Evolutionary conservation across 1,140 invertebrate species (phyloP).

Genomic region (Oppia nitens): DNA sequence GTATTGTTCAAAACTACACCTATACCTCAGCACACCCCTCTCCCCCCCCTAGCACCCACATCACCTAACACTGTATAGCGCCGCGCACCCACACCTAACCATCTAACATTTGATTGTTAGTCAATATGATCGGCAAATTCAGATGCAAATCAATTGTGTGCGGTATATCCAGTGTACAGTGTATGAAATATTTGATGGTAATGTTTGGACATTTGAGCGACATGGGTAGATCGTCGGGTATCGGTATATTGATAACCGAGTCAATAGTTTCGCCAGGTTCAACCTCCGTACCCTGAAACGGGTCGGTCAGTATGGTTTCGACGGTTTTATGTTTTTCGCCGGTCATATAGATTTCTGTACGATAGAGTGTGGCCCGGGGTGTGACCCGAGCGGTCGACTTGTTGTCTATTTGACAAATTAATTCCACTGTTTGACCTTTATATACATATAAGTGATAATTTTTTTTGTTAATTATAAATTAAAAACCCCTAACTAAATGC

Average conservation of each 20-base stretch:
- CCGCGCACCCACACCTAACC: too few species aligned
- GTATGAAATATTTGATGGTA: constrained; percentile 10
- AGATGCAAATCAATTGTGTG: constrained; percentile 9
- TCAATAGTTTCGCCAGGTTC: not conserved
- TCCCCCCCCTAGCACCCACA: too few species aligned
- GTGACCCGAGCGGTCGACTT: constrained; percentile 2
- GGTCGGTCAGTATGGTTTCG: constrained; percentile 7
- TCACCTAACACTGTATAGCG: too few species aligned
- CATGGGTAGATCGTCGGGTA: constrained; percentile 7
- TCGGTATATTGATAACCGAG: not conserved
- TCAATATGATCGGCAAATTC: constrained; percentile 6
- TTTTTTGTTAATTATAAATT: not conserved
- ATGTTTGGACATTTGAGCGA: constrained; percentile 4
- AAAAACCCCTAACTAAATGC: not conserved
- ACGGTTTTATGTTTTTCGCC: constrained; percentile 11
- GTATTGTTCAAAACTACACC: too few species aligned
- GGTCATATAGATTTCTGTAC: constrained; percentile 11
- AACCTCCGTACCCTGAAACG: not conserved
- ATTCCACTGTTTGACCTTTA: not conserved
- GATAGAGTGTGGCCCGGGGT: constrained; percentile 7
- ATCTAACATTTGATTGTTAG: not conserved
- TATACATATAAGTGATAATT: not conserved
- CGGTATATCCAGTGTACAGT: constrained; percentile 8
- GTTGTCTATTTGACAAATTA: constrained; percentile 5
- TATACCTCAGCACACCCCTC: too few species aligned